These are phyloP conservation scores for Synergus japonicus DNA, from an alignment of 2,888 invertebrate species.

Conservation along the genomic window DNA sequence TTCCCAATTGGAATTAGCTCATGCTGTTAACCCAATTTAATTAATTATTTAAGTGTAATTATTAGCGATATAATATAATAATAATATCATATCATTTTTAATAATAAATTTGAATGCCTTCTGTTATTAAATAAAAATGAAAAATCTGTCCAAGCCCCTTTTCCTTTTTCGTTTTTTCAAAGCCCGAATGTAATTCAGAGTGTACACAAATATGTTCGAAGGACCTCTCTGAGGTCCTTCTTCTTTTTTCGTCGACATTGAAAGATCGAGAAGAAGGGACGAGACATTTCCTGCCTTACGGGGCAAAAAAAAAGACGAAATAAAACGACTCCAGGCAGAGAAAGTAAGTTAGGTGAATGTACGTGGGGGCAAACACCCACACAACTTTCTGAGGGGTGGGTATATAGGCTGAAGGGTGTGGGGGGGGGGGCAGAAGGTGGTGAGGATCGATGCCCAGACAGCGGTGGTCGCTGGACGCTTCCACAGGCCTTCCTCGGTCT, in stretches of 20 bases:
- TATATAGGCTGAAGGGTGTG: slow-evolving; percentile 36
- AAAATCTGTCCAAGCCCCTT: background rate
- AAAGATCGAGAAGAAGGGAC: slow-evolving; percentile 14
- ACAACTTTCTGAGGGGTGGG: slow-evolving; percentile 12
- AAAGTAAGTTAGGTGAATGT: slow-evolving; percentile 43
- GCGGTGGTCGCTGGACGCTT: slow-evolving; percentile 63
- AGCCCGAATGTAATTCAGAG: background rate
- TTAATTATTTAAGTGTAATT: no score
- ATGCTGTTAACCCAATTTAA: no score
- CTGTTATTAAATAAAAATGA: background rate
- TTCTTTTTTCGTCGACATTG: slow-evolving; percentile 28
- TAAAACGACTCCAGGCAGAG: slow-evolving; percentile 42
- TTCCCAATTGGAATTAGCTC: no score
- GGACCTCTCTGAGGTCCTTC: background rate
- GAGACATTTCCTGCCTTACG: slow-evolving; percentile 19
- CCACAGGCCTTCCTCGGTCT: slow-evolving; percentile 64
- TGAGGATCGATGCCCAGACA: slow-evolving; percentile 67
- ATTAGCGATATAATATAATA: background rate
- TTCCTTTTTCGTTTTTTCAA: background rate
- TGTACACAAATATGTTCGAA: slow-evolving; percentile 16
- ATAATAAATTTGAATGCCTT: background rate
- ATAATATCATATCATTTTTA: no score
- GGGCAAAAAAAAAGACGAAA: slow-evolving; percentile 40
- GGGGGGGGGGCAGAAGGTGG: slow-evolving; percentile 43
- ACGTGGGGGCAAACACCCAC: background rate